These are phyloP conservation scores for Notodonta dromedarius DNA, from an alignment of 2,888 invertebrate species.

Conservation along the genomic window DNA sequence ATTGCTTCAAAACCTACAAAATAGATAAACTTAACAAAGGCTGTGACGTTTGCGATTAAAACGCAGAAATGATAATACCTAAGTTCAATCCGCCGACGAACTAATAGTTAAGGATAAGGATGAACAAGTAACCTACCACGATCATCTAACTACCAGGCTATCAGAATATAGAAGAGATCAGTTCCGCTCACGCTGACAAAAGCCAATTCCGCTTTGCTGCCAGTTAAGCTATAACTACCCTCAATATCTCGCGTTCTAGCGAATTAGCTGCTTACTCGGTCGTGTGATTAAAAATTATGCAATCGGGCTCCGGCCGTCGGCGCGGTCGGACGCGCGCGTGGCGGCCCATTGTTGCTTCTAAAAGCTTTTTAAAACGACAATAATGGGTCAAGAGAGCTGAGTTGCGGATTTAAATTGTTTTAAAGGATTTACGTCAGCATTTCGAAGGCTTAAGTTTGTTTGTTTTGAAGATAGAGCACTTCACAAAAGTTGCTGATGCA, in stretches of 20 bases:
- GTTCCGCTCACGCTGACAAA: constrained; percentile 54
- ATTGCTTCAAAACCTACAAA: too few species aligned
- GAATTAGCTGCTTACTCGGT: constrained; percentile 81
- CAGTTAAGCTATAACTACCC: constrained; percentile 63
- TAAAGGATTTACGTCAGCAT: constrained; percentile 19
- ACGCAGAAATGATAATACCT: not conserved
- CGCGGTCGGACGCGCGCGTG: constrained; percentile 65
- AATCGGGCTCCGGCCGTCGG: constrained; percentile 52
- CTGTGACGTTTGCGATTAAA: too few species aligned
- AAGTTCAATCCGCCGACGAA: not conserved
- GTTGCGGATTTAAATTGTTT: constrained; percentile 38
- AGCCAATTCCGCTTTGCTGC: constrained; percentile 55
- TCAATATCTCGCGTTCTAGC: constrained; percentile 71
- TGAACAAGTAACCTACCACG: not conserved
- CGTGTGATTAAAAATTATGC: constrained; percentile 84
- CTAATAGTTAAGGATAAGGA: not conserved
- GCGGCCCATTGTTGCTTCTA: constrained; percentile 58
- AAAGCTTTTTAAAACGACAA: constrained; percentile 73
- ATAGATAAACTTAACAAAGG: too few species aligned
- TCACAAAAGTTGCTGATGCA: not conserved
- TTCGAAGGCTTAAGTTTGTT: constrained; percentile 3
- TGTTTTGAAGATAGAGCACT: not conserved
- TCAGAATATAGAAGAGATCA: constrained; percentile 50
- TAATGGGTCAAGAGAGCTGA: constrained; percentile 49
- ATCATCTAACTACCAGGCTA: constrained; percentile 32